phyloP scores from a whole-genome alignment of 2,797 vertebrate species.

The Epinephelus coioides region DNA sequence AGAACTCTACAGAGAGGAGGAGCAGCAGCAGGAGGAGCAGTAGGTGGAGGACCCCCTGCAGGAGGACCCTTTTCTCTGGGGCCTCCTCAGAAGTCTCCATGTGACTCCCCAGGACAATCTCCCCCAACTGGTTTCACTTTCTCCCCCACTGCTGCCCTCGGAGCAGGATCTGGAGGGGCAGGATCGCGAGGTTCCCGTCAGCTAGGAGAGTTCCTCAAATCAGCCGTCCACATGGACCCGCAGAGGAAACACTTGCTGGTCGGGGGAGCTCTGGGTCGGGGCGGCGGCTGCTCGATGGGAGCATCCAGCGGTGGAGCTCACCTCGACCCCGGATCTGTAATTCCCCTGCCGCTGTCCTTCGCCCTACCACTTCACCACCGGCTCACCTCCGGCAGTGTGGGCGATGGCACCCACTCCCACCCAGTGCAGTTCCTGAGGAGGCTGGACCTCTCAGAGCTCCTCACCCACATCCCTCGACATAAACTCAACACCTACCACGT shows the following conservation, averaged over 20 bases:
- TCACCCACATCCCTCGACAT: slow-evolving; percentile 95
- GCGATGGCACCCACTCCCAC: slow-evolving; percentile 70
- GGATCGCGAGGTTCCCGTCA: slow-evolving; percentile 93
- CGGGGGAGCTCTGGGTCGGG: slow-evolving; percentile 82
- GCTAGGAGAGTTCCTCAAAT: slow-evolving; percentile 96
- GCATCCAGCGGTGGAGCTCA: slow-evolving; percentile 54
- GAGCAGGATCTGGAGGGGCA: slow-evolving; percentile 60
- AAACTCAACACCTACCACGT: slow-evolving; percentile 99
- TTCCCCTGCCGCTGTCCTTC: slow-evolving; percentile 78
- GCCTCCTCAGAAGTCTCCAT: slow-evolving; percentile 88
- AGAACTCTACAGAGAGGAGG: slow-evolving; percentile 96
- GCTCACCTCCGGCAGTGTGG: slow-evolving; percentile 86
- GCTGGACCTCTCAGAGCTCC: slow-evolving; percentile 97
- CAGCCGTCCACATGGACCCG: slow-evolving; percentile 94
- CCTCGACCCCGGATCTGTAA: slow-evolving; percentile 73
- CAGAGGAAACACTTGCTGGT: slow-evolving; percentile 91
- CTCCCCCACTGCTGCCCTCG: slow-evolving; percentile 79
- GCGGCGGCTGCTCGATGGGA: slow-evolving; percentile 61
- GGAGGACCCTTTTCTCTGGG: slow-evolving; percentile 76
- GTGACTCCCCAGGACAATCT: slow-evolving; percentile 94
- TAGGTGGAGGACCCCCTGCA: slow-evolving; percentile 21
- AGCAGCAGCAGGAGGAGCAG: slow-evolving; percentile 38
- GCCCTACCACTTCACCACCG: slow-evolving; percentile 85
- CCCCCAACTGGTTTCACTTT: slow-evolving; percentile 93
- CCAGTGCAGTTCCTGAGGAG: slow-evolving; percentile 96